Conservation (phyloP, 2,113 vertebrate genomes). For the Aspiorhynchus laticeps region DNA sequence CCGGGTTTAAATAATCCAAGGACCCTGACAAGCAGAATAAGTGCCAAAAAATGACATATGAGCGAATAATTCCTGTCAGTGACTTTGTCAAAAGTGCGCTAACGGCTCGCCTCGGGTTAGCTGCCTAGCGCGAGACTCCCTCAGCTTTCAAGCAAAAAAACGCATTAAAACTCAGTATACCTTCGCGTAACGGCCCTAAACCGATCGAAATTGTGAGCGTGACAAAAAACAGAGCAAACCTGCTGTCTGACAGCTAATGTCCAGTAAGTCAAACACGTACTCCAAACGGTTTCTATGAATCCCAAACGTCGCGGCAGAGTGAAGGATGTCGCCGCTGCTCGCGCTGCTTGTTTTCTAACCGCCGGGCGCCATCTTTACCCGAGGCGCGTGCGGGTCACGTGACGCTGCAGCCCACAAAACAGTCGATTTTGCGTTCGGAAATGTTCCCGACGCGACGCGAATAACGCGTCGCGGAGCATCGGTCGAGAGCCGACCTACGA, state of each 20-base stretch:
- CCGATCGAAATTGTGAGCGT: not conserved
- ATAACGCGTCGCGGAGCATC: not conserved
- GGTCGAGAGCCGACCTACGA: not conserved
- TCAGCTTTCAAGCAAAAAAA: conserved; percentile 19
- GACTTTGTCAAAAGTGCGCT: conserved; percentile 37
- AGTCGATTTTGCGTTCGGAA: conserved; percentile 54
- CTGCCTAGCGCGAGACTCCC: conserved; percentile 4
- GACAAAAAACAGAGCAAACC: not conserved
- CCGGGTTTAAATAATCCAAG: not conserved
- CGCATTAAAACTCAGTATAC: not conserved
- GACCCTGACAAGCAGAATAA: not conserved
- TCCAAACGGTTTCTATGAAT: conserved; percentile 57
- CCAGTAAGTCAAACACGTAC: conserved; percentile 31
- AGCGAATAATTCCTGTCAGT: conserved; percentile 11
- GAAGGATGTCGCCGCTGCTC: conserved; percentile 70
- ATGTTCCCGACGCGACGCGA: not conserved
- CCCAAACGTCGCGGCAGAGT: conserved; percentile 52
- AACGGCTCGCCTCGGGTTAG: conserved; percentile 31
- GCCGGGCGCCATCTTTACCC: conserved; percentile 91
- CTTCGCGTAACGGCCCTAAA: not conserved
- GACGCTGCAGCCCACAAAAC: conserved; percentile 70
- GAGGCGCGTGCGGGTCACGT: conserved; percentile 83
- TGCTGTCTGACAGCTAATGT: not conserved
- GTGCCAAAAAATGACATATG: not conserved
- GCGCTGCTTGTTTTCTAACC: conserved; percentile 84